phyloP scores from a whole-genome alignment of 2,797 vertebrate genomes.

The Emydoidea blandingii region DNA sequence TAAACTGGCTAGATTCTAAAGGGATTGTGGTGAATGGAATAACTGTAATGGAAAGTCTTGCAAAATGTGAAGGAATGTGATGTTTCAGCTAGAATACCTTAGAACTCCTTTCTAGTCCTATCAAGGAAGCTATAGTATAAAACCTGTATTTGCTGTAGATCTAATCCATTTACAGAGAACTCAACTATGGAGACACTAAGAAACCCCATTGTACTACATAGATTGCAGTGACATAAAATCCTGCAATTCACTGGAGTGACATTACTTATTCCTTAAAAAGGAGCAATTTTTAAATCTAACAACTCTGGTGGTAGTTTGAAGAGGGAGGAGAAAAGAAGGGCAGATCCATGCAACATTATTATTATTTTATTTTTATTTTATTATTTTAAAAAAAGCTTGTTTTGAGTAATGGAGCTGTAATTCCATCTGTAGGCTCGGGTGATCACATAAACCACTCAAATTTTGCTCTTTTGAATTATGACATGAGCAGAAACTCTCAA shows the following conservation, averaged over 20 bases:
- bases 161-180: too few relatives aligned
- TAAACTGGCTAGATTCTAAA: neutral
- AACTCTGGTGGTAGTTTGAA: neutral
- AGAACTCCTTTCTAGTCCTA: neutral
- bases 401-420: neutral
- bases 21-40: neutral
- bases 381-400: neutral
- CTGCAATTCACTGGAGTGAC: neutral
- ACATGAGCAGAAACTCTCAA: neutral
- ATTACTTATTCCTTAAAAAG: neutral
- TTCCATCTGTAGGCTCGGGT: neutral
- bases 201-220: neutral
- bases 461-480: neutral
- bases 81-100: neutral
- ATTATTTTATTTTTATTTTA: neutral
- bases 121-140: constrained; percentile 7
- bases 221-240: neutral
- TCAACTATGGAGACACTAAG: too few relatives aligned
- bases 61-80: neutral
- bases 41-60: neutral
- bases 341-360: neutral
- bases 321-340: neutral
- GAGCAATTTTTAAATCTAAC: neutral
- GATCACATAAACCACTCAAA: neutral
- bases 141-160: neutral